Evolutionary conservation across 2,113 vertebrate genomes (phyloP), one percentile per base, ranked within the genome.

Genomic region (Garra rufa): DNA sequence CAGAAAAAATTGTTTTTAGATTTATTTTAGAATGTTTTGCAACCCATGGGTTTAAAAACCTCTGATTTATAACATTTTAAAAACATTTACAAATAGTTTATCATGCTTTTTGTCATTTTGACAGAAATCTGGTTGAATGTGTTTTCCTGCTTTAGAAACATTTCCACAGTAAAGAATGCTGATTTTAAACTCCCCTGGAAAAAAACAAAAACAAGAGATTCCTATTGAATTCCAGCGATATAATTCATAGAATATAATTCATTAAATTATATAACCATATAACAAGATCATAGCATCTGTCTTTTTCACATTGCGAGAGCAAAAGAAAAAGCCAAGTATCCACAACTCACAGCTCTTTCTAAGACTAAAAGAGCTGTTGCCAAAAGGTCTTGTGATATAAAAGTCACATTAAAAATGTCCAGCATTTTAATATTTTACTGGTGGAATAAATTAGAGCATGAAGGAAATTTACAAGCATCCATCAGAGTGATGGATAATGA

Each of bases 271-370:
- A 55, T 21, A 55, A 34, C 26, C 63, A 34, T 28, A 67, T 15
- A 14, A 48, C 11, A 48, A 48, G 46, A 48, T 14, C 46, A 43
- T 43, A 43, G 14, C 5, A 5, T 34, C 0, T 21, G 5, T 17
- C 50, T 52, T 52, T 52, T 52, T 69, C 65, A 69, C 65, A 69
- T 69, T 69, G 65, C 14, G 1, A 34, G 28, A 69, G 65, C 65
- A 69, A 15, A 48, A 34, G 34, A 34, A 71, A 73, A 14, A 13
- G 21, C 10, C 38, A 71, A 44, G 4, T n/a, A 70, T 19, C 19
- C 19, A 70, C 5, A n/a, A n/a, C 24, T 26, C 11, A 44, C 65
- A 38, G 17, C 14, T 17, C 28, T 69, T 41, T 17, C 17, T 41
- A 26, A 61, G 10, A 26, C 59, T 70, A 70, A 70, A 43, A 70